These are phyloP conservation scores for Parazoanthus swiftii DNA, from an alignment of 92 coral and sea anemone genomes.

Conservation along the genomic window DNA sequence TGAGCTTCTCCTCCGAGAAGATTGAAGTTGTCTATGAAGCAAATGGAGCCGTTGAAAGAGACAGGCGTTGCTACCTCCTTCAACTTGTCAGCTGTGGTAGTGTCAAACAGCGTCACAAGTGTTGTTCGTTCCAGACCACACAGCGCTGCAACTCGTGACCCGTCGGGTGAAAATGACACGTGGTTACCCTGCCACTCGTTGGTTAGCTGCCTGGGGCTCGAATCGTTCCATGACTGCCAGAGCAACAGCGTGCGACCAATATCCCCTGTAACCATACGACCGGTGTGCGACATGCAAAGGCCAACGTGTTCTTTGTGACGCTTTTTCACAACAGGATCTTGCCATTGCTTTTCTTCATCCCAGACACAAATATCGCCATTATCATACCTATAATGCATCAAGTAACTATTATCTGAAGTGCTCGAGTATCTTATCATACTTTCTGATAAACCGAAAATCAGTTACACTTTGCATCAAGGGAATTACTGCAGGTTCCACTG, in stretches of 20 bases:
- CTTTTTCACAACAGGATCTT: neutral
- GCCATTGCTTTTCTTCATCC: neutral
- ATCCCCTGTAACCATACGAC: neutral
- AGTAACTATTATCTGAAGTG: too few relatives aligned
- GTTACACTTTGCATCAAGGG: too few relatives aligned
- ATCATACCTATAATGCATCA: neutral
- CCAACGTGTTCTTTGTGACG: neutral
- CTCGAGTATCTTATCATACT: too few relatives aligned
- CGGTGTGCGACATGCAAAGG: neutral
- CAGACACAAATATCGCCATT: neutral
- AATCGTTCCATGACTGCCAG: neutral
- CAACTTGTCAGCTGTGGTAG: neutral
- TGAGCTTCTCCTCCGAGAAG: neutral
- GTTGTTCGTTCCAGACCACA: neutral
- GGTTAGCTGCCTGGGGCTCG: neutral
- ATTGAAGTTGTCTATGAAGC: conserved; percentile 54
- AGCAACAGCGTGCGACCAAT: neutral
- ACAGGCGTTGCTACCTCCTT: neutral
- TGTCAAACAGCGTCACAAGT: neutral
- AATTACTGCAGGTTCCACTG: too few relatives aligned
- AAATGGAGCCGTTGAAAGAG: too few relatives aligned
- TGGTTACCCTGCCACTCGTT: neutral
- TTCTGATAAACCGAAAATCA: too few relatives aligned
- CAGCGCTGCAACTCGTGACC: neutral
- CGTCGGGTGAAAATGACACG: neutral